Base-by-base conservation (phyloP, 2,113 vertebrate genomes). In the Porphyrio hochstetteri region DNA sequence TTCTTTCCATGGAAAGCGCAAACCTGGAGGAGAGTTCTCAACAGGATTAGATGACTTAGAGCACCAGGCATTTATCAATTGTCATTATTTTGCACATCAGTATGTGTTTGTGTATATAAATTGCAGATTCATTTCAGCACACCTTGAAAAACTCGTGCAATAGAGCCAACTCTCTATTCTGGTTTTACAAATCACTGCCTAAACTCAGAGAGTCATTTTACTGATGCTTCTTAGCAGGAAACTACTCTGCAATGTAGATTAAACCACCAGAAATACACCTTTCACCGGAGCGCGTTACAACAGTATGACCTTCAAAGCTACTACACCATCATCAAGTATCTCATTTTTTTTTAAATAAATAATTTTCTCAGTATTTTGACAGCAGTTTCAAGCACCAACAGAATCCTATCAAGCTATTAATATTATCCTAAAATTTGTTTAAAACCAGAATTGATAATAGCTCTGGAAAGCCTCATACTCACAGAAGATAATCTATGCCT, bases 241-340 rank as follows among this genome's bases (percentile, higher is more conserved):
- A 78, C 86, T 70, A 53, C 72, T 89, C 90, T 84, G 74, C 72
- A 91, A 72, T 7, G n/a, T 27, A 76, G 83, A 89, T 95, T 79
- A 82, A 95, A 84, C 53, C 7, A 42, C 55, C 91, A 93, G 48
- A 94, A 94, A 95, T 69, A 72, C 74, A 94, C 92, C 86, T 96
- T 88, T 83, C n/a, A 25, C 27, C 3, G 36, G 92, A 94, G 76
- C 18, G 35, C 21, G 4, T 75, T 75, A 55, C 65, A 82, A 80
- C 67, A 55, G 46, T 5, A 33, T 17, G 92, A 95, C 96, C 95
- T 97, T 94, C 92, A 93, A 82, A 86, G 69, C 77, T 35, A 5
- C 69, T 0, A 8, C 2, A 61, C 52, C 56, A 61, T 60, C 61
- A 69, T 50, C 3, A 7, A 70, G 52, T 46, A 65, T 55, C 74